Base-by-base conservation (phyloP, 1,140 invertebrate genomes). In the Philopotamus ludificatus region DNA sequence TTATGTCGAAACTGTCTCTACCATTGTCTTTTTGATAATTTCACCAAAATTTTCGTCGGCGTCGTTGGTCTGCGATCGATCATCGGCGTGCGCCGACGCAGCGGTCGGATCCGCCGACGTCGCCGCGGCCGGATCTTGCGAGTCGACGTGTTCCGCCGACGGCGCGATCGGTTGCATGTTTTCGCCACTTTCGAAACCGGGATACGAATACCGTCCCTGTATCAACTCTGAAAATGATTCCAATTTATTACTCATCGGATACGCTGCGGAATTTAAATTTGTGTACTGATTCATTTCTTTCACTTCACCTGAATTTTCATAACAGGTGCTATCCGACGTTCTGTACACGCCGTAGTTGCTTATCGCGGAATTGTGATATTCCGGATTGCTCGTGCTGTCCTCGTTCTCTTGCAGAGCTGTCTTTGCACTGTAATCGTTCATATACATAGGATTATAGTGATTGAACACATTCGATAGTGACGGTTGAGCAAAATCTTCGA, bases 21-120 rank as follows among this genome's bases (percentile, higher is more conserved):
- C 91, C 83, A 94, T 93, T 26, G 91, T 91, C 78, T 94, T 93
- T 78, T 93, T 94, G 67, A 95, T 94, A 65, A 95, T 92, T 82
- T 94, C 92, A 39, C 91, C 92, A 76, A 95, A 93, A 77, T 94
- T 94, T 73, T 92, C 90, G 4, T 66, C 62, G 1, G 65, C 42
- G 42, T 67, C 63, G 15, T 41, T 63, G 21, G 50, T 51, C 8
- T 44, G 28, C 22, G 61, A 25, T n/a, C n/a, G n/a, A n/a, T n/a
- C n/a, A n/a, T n/a, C n/a, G n/a, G n/a, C n/a, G 16, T 50, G 28
- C 54, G 55, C 53, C 22, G 64, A 53, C 8, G 68, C 50, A 41
- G 71, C 54, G 57, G 72, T 73, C 68, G 50, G 64, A 64, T 75
- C 73, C 2, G 70, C 65, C 20, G 65, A 39, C 2, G 67, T 26